Conservation (phyloP, 2,797 vertebrate genomes). For the Manis pentadactyla region DNA sequence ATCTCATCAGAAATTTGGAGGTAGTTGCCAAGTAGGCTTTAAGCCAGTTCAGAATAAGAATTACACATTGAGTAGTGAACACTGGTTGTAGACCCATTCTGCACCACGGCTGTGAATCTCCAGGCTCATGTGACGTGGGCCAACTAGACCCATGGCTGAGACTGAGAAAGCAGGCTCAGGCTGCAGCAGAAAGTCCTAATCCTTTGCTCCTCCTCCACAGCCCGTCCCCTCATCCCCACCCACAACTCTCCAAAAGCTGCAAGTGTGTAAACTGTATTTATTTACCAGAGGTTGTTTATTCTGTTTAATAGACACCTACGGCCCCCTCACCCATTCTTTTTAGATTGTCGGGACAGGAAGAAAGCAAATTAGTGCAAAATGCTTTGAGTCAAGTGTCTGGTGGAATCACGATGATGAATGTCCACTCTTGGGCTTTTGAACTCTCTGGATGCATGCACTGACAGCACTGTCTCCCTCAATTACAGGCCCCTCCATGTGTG, state of each 20-base stretch:
- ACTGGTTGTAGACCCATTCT: constrained; percentile 77
- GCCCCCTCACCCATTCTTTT: constrained; percentile 85
- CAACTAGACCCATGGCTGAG: constrained; percentile 85
- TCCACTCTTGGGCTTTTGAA: constrained; percentile 78
- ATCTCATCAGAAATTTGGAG: constrained; percentile 85
- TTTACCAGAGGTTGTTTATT: constrained; percentile 87
- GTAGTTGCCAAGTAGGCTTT: constrained; percentile 86
- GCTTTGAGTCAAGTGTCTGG: constrained; percentile 87
- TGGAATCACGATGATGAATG: constrained; percentile 84
- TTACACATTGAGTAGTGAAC: constrained; percentile 81
- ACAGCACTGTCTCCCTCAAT: constrained; percentile 83
- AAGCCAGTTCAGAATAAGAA: constrained; percentile 86
- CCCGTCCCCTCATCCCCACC: background rate
- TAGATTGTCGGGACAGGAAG: constrained; percentile 87
- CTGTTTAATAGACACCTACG: constrained; percentile 89
- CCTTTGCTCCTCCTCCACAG: constrained; percentile 74
- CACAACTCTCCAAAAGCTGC: constrained; percentile 69
- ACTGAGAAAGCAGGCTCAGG: constrained; percentile 84
- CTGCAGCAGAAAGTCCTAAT: constrained; percentile 84
- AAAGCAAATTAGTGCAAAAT: constrained; percentile 88
- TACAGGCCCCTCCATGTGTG: constrained; percentile 62
- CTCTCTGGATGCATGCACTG: constrained; percentile 72
- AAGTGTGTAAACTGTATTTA: constrained; percentile 84
- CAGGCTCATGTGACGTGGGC: constrained; percentile 81
- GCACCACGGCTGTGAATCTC: constrained; percentile 81